Conservation (phyloP, 2,888 invertebrate genomes). For the Myopa testacea region DNA sequence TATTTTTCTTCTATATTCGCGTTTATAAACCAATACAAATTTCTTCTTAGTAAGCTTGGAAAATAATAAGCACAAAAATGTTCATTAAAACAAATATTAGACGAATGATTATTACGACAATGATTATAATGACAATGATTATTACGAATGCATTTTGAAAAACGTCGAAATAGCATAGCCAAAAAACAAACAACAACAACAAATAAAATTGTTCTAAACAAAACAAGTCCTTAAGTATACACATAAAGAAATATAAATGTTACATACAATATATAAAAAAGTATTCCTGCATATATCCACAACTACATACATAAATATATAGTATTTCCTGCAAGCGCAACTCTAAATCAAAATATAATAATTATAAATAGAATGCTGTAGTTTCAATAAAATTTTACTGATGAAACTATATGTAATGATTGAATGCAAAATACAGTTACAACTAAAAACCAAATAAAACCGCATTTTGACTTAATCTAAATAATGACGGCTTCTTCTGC, state of each 20-base stretch:
- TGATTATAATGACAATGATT: background rate
- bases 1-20: too few relatives aligned
- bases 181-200: conserved; percentile 9
- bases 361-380: conserved; percentile 23
- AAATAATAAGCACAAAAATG: too few relatives aligned
- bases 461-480: conserved; percentile 7
- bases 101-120: background rate
- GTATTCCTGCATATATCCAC: conserved; percentile 26
- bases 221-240: background rate
- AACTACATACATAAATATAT: conserved; percentile 18
- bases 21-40: background rate
- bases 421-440: conserved; percentile 31
- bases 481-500: background rate
- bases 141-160: conserved; percentile 6
- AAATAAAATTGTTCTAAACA: background rate
- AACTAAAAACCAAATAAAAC: conserved; percentile 18
- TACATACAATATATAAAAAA: conserved; percentile 4
- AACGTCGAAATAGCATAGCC: conserved; percentile 20
- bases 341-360: conserved; percentile 35
- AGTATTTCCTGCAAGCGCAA: conserved; percentile 34
- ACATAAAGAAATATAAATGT: background rate
- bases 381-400: conserved; percentile 30
- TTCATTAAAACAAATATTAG: too few relatives aligned
- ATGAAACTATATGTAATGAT: conserved; percentile 20
- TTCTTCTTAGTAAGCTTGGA: background rate